Percentiles rank a stretch among this genome's conserved stretches.
These are phyloP conservation scores for Spermophilus dauricus DNA, from an alignment of 2,113 vertebrate genomes.

Conservation along the genomic window DNA sequence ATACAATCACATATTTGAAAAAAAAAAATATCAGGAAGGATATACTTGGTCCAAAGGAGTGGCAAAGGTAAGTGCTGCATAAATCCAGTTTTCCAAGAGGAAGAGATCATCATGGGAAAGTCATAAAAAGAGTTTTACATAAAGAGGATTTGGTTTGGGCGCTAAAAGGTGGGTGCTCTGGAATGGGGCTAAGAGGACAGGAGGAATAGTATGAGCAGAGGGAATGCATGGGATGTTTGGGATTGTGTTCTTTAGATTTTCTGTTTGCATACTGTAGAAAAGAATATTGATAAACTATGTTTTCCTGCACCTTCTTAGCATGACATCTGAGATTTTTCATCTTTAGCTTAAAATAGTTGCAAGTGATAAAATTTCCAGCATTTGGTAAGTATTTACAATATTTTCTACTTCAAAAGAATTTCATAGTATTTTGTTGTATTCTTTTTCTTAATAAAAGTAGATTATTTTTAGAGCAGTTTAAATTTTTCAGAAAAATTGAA, in stretches of 20 bases:
- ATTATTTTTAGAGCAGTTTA: conserved; percentile 22
- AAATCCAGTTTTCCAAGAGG: neutral
- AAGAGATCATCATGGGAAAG: neutral
- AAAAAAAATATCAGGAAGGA: neutral
- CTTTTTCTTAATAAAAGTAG: neutral
- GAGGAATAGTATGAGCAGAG: neutral
- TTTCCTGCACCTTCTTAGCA: neutral
- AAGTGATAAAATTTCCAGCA: neutral
- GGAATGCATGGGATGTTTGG: neutral
- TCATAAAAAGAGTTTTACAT: neutral
- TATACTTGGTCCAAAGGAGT: neutral
- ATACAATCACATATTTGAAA: neutral
- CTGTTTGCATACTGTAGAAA: neutral
- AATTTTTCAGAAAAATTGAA: neutral
- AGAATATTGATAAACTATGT: neutral
- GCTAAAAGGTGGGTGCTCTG: neutral
- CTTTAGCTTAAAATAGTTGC: neutral
- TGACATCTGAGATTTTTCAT: neutral
- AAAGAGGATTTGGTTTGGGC: neutral
- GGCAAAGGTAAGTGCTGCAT: neutral
- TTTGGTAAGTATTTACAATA: neutral
- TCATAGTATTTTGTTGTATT: neutral
- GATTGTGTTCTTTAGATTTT: neutral
- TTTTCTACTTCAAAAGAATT: neutral
- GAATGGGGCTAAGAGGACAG: no score